These are phyloP conservation scores for Periophthalmodon schlosseri DNA, from an alignment of 2,113 vertebrate species.

Conservation along the genomic window DNA sequence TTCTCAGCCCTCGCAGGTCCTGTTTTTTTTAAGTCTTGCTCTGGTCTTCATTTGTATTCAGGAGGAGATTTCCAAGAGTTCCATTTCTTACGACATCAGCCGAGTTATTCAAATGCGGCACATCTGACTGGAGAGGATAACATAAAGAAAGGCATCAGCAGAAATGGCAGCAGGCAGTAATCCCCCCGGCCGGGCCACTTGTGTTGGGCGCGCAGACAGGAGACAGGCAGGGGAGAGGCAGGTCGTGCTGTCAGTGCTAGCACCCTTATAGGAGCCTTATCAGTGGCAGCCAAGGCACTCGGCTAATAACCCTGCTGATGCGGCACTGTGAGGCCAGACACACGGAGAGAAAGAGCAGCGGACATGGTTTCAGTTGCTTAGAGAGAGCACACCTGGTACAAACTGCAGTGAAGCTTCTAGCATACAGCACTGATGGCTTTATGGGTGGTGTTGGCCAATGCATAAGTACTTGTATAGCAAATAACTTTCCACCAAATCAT, in stretches of 20 bases:
- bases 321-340: constrained; percentile 40
- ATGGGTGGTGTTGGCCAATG: neutral
- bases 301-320: constrained; percentile 76
- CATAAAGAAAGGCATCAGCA: constrained; percentile 80
- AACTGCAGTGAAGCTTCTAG: neutral
- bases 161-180: constrained; percentile 81
- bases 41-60: constrained; percentile 63
- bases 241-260: constrained; percentile 58
- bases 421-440: neutral
- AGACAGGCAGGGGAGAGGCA: constrained; percentile 41
- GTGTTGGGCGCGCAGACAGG: constrained; percentile 60
- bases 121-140: constrained; percentile 78
- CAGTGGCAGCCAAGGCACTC: constrained; percentile 72
- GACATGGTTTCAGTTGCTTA: constrained; percentile 68
- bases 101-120: constrained; percentile 74
- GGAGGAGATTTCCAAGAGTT: constrained; percentile 60
- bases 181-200: constrained; percentile 72
- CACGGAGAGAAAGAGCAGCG: constrained; percentile 35
- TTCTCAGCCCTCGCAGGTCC: neutral
- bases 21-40: constrained; percentile 1
- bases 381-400: constrained; percentile 37
- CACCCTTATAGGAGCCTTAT: constrained; percentile 67
- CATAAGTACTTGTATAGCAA: constrained; percentile 1
- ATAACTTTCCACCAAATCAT: constrained; percentile 15
- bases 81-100: constrained; percentile 73